Percentiles rank a stretch among this genome's conserved stretches.
Conservation (phyloP, 2,797 vertebrate genomes). For the Cossypha polioptera region DNA sequence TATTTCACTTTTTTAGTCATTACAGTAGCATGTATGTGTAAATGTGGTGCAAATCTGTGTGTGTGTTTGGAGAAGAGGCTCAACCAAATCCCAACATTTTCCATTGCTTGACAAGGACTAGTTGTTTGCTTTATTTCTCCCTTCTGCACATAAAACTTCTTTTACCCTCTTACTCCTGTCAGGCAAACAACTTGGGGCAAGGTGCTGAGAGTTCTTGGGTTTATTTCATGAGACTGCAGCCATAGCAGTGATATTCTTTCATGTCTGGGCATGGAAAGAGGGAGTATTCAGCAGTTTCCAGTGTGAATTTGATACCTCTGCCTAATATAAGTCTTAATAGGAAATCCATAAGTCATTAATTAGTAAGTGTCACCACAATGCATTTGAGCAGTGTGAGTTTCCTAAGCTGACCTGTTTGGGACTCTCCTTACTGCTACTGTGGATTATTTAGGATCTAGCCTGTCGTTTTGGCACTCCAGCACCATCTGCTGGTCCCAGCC, state of each 20-base stretch:
- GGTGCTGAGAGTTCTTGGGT: not conserved
- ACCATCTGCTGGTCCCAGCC: not conserved
- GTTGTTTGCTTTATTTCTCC: not conserved
- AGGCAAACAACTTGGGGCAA: not conserved
- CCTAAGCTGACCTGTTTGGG: not conserved
- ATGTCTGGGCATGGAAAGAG: not conserved
- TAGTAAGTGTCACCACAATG: not conserved
- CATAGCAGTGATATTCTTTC: not conserved
- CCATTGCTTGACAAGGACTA: not conserved
- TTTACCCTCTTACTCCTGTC: not conserved
- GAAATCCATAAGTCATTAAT: not conserved
- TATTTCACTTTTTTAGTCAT: not conserved
- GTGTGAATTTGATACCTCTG: not conserved
- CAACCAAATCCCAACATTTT: not conserved
- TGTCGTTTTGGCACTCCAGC: not conserved
- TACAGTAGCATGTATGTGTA: accelerated
- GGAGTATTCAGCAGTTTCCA: not conserved
- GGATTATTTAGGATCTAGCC: not conserved
- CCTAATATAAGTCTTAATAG: not conserved
- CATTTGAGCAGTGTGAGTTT: not conserved
- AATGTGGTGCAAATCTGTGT: not conserved
- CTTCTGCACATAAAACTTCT: not conserved
- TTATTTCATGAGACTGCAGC: not conserved
- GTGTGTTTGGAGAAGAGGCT: not conserved
- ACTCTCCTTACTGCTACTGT: not conserved